Base-by-base conservation (phyloP, 2,113 vertebrate genomes). In the Chrysochloris asiatica region DNA sequence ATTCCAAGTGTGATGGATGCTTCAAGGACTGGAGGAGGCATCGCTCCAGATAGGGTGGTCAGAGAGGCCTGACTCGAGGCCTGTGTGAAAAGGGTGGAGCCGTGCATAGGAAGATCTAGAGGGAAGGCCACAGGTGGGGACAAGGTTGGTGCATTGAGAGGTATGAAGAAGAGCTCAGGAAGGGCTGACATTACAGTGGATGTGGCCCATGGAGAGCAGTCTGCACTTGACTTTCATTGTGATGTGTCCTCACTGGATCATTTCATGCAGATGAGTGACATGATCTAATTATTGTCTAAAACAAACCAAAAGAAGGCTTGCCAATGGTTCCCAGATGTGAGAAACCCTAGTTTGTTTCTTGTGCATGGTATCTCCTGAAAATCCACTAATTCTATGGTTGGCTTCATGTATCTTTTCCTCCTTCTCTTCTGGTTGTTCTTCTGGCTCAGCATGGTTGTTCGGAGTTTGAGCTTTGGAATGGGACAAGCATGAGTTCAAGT, bases 211-310 rank as follows among this genome's bases (percentile, higher is more conserved):
- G 38, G 52, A 1, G 11, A 48, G 52, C 45, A 28, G 26, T n/a
- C 5, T 5, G 4, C 8, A 14, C 47, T 61, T 19, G 33, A 38
- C n/a, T 72, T 83, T 41, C 4, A n/a, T 8, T 47, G 36, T 30
- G 36, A 26, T 7, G 38, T 71, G 69, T 11, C n/a, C 7, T 38
- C 50, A 76, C 41, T 63, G 11, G 41, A 48, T 24, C 21, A 47
- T 78, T 78, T 80, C 4, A 50, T 83, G 54, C n/a, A 83, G 78
- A 73, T 17, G 16, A 69, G 83, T 19, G 65, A 67, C 19, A 38
- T 38, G 30, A 50, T 10, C 77, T 36, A 30, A 88, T 41, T 77
- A 72, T 30, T 75, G 28, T 76, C 86, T 82, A 47, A 69, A 90
- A 81, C 41, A 45, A 93, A 52, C 9, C 47, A 36, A 30, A 61